Conservation (phyloP, 1,140 invertebrate genomes). For the Orchestia grillus region DNA sequence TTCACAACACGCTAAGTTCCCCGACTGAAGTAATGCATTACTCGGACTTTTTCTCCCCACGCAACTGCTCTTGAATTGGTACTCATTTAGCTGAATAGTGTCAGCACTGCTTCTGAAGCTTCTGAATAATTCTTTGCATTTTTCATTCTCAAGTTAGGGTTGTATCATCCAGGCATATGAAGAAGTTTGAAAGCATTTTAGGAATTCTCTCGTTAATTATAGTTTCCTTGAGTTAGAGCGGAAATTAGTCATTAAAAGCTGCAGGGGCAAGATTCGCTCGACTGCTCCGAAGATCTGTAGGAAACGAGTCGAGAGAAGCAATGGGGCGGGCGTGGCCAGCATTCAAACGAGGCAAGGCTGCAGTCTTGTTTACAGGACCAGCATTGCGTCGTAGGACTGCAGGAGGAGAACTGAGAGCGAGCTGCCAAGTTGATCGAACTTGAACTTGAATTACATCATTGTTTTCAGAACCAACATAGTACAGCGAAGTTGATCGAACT, state of each 20-base stretch:
- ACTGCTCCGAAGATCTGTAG: background rate
- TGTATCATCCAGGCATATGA: background rate
- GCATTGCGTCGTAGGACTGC: background rate
- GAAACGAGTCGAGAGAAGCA: background rate
- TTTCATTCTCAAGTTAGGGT: background rate
- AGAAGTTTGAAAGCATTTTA: background rate
- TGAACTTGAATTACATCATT: too few species aligned
- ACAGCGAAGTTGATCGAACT: too few species aligned
- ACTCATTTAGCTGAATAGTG: background rate
- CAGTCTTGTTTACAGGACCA: background rate
- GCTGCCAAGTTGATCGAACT: too few species aligned
- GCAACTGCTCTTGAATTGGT: background rate
- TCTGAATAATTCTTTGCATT: background rate
- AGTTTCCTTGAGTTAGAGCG: background rate
- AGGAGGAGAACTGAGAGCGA: too few species aligned
- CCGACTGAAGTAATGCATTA: background rate
- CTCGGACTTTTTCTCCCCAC: background rate
- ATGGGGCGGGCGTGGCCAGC: background rate
- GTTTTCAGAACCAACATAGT: too few species aligned
- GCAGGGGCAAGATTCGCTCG: constrained; percentile 28
- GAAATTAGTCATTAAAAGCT: constrained; percentile 20
- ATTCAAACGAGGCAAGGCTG: background rate
- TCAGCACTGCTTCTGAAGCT: background rate
- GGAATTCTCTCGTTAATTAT: constrained; percentile 15
- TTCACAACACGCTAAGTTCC: background rate